Evolutionary conservation across 2,113 vertebrate species (phyloP).

Genomic region (Semicossyphus pulcher): DNA sequence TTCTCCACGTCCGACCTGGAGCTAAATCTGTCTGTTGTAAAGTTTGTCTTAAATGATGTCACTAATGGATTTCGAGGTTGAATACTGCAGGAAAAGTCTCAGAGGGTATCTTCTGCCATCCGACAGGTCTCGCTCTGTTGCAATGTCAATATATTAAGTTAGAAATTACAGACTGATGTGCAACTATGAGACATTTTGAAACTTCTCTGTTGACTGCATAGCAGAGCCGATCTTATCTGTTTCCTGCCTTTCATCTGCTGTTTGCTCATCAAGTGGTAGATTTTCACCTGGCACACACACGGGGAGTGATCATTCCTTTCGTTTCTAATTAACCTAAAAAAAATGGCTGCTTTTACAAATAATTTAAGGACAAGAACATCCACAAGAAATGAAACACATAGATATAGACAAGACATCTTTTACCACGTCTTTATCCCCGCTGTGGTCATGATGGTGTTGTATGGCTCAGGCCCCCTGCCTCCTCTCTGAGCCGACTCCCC

Average conservation of each 20-base stretch:
- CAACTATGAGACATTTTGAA: not conserved
- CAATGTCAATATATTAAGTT: not conserved
- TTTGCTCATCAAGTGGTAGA: not conserved
- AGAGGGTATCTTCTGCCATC: too few species aligned
- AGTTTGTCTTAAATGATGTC: too few species aligned
- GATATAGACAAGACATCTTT: too few species aligned
- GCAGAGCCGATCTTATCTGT: not conserved
- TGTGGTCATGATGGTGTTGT: not conserved
- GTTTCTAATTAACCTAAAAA: too few species aligned
- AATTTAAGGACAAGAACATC: too few species aligned
- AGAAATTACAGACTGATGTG: not conserved
- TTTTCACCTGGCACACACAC: not conserved
- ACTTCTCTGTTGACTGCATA: not conserved
- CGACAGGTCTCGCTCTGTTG: too few species aligned
- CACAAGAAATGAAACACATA: too few species aligned
- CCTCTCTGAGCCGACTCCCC: constrained; percentile 49
- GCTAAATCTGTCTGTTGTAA: too few species aligned
- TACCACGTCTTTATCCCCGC: not conserved
- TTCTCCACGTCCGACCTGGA: too few species aligned
- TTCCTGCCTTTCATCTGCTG: not conserved
- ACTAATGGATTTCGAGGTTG: too few species aligned
- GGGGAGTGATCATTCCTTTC: not conserved
- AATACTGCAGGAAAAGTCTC: too few species aligned
- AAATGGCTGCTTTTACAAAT: too few species aligned
- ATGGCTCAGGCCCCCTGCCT: not conserved